Conservation (phyloP, 2,888 invertebrate species). For the Zonitis immaculata region DNA sequence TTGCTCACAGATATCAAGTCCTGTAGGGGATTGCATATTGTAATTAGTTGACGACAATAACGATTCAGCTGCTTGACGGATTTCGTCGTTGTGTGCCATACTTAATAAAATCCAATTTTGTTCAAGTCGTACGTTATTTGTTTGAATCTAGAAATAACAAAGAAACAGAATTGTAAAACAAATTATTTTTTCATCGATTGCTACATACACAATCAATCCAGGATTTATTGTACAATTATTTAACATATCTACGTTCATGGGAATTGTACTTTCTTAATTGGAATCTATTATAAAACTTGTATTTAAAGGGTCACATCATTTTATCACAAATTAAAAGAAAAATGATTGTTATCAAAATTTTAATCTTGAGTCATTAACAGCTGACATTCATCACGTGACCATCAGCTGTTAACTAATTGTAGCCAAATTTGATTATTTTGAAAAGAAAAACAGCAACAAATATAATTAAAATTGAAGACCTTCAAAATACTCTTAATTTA, state of each 20-base stretch:
- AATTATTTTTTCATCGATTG: too few relatives aligned
- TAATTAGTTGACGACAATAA: slow-evolving; percentile 10
- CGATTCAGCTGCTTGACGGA: slow-evolving; percentile 12
- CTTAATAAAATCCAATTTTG: too few relatives aligned
- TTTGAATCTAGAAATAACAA: neutral
- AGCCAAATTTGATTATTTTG: too few relatives aligned
- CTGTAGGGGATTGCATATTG: slow-evolving; percentile 28
- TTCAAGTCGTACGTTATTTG: neutral
- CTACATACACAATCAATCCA: too few relatives aligned
- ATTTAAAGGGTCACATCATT: neutral
- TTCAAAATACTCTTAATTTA: too few relatives aligned
- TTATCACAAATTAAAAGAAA: neutral
- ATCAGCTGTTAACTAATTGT: neutral
- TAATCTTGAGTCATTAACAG: neutral
- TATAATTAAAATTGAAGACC: too few relatives aligned
- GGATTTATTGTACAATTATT: too few relatives aligned
- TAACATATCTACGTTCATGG: too few relatives aligned
- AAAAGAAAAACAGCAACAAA: too few relatives aligned
- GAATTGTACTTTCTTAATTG: neutral
- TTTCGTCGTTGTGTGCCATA: slow-evolving; percentile 9
- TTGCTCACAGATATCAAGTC: slow-evolving; percentile 36
- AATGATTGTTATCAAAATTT: neutral
- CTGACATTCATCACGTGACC: neutral
- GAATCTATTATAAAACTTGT: neutral
- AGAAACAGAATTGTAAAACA: neutral